Evolutionary conservation across 2,113 vertebrate genomes (phyloP).

Genomic region (Symphodus melops): DNA sequence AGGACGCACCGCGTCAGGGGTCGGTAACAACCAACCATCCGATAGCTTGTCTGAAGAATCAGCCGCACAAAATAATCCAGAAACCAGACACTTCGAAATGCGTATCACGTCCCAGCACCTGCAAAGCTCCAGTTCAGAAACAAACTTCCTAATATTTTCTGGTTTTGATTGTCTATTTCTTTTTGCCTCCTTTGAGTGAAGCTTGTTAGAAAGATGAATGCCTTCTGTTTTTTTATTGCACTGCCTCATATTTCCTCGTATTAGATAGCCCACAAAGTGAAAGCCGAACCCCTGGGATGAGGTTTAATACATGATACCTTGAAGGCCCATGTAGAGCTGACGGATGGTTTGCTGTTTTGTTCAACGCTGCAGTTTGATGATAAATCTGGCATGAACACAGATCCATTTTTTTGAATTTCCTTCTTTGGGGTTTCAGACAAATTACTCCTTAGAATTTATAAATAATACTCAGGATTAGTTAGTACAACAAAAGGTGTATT

Average conservation of each 20-base stretch:
- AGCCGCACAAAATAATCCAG: slow-evolving; percentile 8
- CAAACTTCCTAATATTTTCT: neutral
- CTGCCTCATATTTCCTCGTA: neutral
- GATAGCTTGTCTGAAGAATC: slow-evolving; percentile 54
- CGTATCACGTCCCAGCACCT: slow-evolving; percentile 23
- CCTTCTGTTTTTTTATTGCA: neutral
- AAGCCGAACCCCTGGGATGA: neutral
- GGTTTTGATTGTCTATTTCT: neutral
- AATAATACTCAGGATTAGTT: neutral
- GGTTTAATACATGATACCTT: slow-evolving; percentile 10
- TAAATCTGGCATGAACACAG: neutral
- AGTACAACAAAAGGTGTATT: neutral
- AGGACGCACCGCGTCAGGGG: slow-evolving; percentile 25
- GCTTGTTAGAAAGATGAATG: neutral
- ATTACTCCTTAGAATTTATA: neutral
- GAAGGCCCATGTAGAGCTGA: neutral
- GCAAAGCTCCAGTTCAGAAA: neutral
- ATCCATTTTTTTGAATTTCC: neutral
- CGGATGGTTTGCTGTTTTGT: neutral
- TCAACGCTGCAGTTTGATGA: neutral
- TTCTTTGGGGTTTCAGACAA: neutral
- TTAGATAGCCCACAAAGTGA: slow-evolving; percentile 17
- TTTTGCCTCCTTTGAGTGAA: neutral
- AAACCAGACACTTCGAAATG: slow-evolving; percentile 26
- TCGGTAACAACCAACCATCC: slow-evolving; percentile 31